A percentile compares a stretch with the other conserved stretches of the same genome.
Conservation (phyloP, 2,797 vertebrate species). For the Sebastes melanostomus region DNA sequence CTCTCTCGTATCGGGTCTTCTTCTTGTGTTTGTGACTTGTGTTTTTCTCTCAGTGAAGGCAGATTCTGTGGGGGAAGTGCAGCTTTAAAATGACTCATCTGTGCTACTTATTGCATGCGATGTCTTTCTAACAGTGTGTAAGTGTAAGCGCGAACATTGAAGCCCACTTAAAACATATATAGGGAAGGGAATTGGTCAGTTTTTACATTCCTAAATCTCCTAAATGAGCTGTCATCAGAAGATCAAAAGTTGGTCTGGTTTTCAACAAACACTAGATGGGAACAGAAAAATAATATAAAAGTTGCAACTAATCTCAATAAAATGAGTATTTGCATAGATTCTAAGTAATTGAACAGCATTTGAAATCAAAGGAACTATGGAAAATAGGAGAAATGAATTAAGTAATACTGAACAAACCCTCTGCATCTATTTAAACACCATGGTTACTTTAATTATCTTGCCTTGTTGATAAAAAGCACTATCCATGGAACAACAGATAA, state of each 20-base stretch:
- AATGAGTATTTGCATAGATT: neutral
- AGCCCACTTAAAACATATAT: neutral
- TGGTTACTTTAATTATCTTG: neutral
- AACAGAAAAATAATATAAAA: neutral
- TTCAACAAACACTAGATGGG: neutral
- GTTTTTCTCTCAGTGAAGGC: neutral
- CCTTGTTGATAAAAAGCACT: neutral
- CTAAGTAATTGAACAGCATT: neutral
- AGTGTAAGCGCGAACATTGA: neutral
- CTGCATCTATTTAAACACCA: neutral
- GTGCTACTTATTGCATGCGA: conserved; percentile 2
- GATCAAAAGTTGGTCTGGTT: neutral
- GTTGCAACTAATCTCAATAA: neutral
- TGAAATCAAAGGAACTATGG: neutral
- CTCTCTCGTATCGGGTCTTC: neutral
- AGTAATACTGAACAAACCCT: neutral
- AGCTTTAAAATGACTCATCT: conserved; percentile 44
- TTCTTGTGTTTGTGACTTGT: neutral
- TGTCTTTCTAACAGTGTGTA: conserved; percentile 9
- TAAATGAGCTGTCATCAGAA: neutral
- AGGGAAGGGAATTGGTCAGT: neutral
- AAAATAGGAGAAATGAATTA: neutral
- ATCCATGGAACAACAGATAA: neutral
- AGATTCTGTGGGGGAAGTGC: conserved; percentile 19
- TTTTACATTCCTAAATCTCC: neutral